Evolutionary conservation across 1,140 invertebrate species (phyloP), one percentile per base, ranked within the genome.

Genomic region (Bombus balteatus): DNA sequence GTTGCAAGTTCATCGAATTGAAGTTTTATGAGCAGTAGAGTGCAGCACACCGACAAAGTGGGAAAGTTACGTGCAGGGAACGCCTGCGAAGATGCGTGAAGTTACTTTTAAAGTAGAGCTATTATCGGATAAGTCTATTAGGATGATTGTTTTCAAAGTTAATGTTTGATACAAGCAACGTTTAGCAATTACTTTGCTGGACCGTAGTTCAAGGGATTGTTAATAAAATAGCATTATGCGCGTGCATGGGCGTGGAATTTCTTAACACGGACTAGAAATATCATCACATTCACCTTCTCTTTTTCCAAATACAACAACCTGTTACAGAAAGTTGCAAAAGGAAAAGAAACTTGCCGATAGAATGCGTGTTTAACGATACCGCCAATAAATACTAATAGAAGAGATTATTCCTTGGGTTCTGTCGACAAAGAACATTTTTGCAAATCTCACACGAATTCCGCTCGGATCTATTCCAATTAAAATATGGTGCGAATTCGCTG

Each of bases 201-300:
- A 71, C 13, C 28, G 6, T 41, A 15, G 3, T 41, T n/a, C 4
- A 53, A 34, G 6, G 6, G 0, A 1, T 34, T 32, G 12, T n/a
- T 9, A 37, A 43, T 25, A 34, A 53, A 53, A 53, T 22, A 53
- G 18, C 5, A 53, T 22, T 53, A 53, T 8, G 1, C 5, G 18
- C 5, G 18, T 22, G 47, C 47, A 1, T 53, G 47, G 5, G 18
- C 5, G 18, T 53, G 18, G 47, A 22, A 53, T 53, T 22, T 53
- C 47, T 22, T 22, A 22, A 53, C 15, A 22, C 18, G 5, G 18
- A 22, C 47, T 53, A 8, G 6, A 53, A 8, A 53, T 18, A 53
- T 53, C 47, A 0, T 53, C 5, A 0, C 0, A 8, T 8, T 18
- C 47, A 0, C 18, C 6, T 18, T 53, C 18, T 53, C 18, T 8